Percentiles rank a stretch among this genome's conserved stretches.
Conservation (phyloP, 2,113 vertebrate genomes). For the Epinephelus moara region DNA sequence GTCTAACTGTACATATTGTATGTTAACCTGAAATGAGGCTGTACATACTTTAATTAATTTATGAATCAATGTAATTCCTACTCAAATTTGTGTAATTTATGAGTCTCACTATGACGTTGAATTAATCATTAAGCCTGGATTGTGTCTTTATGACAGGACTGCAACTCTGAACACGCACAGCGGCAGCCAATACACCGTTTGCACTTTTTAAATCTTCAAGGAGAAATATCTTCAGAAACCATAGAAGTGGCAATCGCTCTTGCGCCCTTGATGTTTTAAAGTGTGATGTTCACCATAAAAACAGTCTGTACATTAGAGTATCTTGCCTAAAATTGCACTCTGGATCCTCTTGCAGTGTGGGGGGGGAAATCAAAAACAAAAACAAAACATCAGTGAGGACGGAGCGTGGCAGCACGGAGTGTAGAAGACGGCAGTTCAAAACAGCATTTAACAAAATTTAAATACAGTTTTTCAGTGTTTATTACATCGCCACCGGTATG, state of each 20-base stretch:
- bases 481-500: conserved; percentile 50
- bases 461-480: conserved; percentile 40
- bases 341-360: background rate
- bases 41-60: background rate
- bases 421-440: conserved; percentile 20
- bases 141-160: background rate
- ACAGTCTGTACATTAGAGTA: background rate
- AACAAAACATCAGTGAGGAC: conserved; percentile 32
- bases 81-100: background rate
- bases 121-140: background rate
- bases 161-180: background rate
- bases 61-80: background rate
- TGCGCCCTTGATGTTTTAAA: conserved; percentile 7
- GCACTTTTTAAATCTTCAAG: conserved; percentile 48
- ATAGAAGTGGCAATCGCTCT: background rate
- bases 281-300: conserved; percentile 49
- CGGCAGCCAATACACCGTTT: conserved; percentile 28
- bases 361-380: background rate
- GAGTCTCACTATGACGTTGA: background rate
- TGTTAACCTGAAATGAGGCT: too few relatives aligned
- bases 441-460: conserved; percentile 41
- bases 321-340: conserved; percentile 5
- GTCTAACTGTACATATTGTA: background rate
- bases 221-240: conserved; percentile 43
- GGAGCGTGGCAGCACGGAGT: background rate